A percentile compares a stretch with the other conserved stretches of the same genome.
phyloP scores from a whole-genome alignment of 2,113 vertebrate species.

The Notothenia rossii region DNA sequence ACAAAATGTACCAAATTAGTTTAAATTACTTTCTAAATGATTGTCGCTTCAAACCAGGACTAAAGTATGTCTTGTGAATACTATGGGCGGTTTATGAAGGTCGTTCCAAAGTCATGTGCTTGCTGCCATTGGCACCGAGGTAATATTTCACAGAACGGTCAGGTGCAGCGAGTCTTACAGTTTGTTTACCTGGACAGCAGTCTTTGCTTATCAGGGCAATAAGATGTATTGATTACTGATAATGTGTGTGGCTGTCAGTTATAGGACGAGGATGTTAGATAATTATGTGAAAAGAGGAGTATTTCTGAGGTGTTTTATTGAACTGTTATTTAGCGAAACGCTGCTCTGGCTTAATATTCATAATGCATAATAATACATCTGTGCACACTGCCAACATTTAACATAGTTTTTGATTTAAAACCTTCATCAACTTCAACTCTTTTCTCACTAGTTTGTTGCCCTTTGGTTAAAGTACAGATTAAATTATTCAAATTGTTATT shows the following conservation, averaged over 20 bases:
- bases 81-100: not conserved
- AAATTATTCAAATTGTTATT: conserved; percentile 23
- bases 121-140: not conserved
- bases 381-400: not conserved
- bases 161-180: not conserved
- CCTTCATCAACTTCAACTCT: not conserved
- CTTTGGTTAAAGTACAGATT: not conserved
- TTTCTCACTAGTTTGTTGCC: not conserved
- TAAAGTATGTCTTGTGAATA: not conserved
- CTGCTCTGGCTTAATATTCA: not conserved
- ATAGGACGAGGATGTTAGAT: not conserved
- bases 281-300: not conserved
- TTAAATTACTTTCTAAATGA: not conserved
- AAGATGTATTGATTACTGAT: conserved; percentile 48
- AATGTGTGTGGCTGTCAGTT: conserved; percentile 27
- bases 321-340: not conserved
- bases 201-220: conserved; percentile 27
- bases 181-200: conserved; percentile 26
- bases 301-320: conserved; percentile 6
- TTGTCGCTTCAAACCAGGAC: not conserved
- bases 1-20: not conserved
- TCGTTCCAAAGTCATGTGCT: not conserved
- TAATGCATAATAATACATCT: not conserved
- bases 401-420: not conserved
- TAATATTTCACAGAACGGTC: not conserved